Percentiles rank a stretch among this genome's conserved stretches.
These are phyloP conservation scores for Heliconius congener DNA, from an alignment of 1,140 invertebrate species.

Conservation along the genomic window DNA sequence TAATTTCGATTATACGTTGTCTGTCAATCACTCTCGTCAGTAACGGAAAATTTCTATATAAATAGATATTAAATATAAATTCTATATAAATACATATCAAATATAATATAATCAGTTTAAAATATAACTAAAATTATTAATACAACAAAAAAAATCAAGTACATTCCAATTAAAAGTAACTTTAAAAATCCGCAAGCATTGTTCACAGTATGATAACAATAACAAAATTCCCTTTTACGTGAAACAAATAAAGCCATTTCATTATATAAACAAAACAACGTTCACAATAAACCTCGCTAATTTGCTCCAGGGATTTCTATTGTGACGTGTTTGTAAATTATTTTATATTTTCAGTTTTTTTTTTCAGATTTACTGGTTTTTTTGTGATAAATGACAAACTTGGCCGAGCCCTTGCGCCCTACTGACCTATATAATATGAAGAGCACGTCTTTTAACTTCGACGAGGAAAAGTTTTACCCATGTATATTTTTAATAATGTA, in stretches of 20 bases:
- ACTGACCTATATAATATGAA: neutral
- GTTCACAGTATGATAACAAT: neutral
- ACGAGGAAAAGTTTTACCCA: neutral
- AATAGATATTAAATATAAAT: too few species aligned
- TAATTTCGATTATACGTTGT: too few species aligned
- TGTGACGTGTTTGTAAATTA: neutral
- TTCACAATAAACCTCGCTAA: neutral
- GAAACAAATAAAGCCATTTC: neutral
- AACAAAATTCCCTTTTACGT: neutral
- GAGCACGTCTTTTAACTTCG: neutral
- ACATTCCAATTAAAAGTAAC: too few species aligned
- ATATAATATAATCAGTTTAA: too few species aligned
- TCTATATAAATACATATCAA: too few species aligned
- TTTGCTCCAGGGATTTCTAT: neutral
- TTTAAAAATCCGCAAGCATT: neutral
- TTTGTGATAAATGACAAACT: conserved; percentile 6
- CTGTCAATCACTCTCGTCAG: too few species aligned
- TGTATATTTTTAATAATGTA: neutral
- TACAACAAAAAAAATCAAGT: too few species aligned
- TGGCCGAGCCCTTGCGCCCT: neutral
- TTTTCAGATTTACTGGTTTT: neutral
- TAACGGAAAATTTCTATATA: too few species aligned
- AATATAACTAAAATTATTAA: too few species aligned
- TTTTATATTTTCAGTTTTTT: conserved; percentile 5
- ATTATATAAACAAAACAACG: conserved; percentile 1